Evolutionary conservation across 2,888 invertebrate genomes (phyloP).

Genomic region (Sturmia bella): DNA sequence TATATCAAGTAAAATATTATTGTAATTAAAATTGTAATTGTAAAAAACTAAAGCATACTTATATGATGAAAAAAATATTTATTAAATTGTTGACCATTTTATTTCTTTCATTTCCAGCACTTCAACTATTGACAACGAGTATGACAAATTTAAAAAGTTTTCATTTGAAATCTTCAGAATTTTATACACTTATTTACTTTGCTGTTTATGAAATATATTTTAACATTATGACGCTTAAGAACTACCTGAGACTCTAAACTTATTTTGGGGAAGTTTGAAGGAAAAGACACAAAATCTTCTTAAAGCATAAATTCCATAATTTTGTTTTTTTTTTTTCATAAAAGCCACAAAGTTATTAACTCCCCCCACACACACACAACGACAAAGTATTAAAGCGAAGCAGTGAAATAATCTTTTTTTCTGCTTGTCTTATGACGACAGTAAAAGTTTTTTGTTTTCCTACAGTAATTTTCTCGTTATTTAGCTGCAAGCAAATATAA

Average conservation of each 20-base stretch:
- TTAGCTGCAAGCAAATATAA: conserved; percentile 62
- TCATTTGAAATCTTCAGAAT: neutral
- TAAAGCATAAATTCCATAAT: conserved; percentile 23
- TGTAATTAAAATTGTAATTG: too few relatives aligned
- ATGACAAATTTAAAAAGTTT: too few relatives aligned
- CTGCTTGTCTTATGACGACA: conserved; percentile 46
- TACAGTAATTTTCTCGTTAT: conserved; percentile 68
- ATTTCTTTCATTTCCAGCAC: too few relatives aligned
- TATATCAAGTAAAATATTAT: too few relatives aligned
- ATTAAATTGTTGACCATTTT: too few relatives aligned
- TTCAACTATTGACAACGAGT: too few relatives aligned
- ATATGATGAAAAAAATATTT: too few relatives aligned
- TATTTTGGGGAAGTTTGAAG: neutral
- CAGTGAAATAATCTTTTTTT: conserved; percentile 25
- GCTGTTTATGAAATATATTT: conserved; percentile 42
- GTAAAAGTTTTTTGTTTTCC: conserved; percentile 56
- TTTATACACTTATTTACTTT: conserved; percentile 10
- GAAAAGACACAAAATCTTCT: neutral
- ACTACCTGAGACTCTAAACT: conserved; percentile 35
- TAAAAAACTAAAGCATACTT: too few relatives aligned
- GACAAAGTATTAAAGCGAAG: conserved; percentile 2
- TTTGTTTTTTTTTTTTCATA: conserved; percentile 12
- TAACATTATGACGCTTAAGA: conserved; percentile 33
- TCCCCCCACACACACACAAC: neutral
- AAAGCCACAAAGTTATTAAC: conserved; percentile 22